Evolutionary conservation across 2,113 vertebrate genomes (phyloP), one percentile per base, ranked within the genome.

Genomic region (Conger conger): DNA sequence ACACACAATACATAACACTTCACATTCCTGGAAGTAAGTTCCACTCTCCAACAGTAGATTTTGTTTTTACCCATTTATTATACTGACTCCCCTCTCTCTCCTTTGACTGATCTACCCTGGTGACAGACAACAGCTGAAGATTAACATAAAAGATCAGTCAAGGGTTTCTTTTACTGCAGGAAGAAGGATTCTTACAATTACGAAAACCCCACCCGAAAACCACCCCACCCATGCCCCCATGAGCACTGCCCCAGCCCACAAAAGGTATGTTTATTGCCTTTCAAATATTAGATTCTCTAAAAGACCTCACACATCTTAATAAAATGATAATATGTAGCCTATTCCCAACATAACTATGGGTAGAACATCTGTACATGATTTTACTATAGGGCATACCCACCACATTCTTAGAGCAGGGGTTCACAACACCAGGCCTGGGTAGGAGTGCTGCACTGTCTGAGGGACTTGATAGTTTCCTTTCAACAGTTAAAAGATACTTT

Each of bases 21-120:
- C 33, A n/a, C 30, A 83, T 16, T 77, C 40, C 82, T 50, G 30
- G 40, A 35, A 40, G 3, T n/a, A 73, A 27, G 17, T 30, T 27
- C n/a, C 35, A 37, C 33, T 30, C 23, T 20, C n/a, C 16, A 30
- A 63, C 20, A 83, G 8, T n/a, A 30, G 38, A 23, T 45, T 37
- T 37, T n/a, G n/a, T 37, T 45, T 45, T 23, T 1, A 33, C 38
- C 73, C 63, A 38, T 35, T 36, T 30, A 37, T 30, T 76, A n/a
- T 13, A 33, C n/a, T 6, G n/a, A 30, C 27, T 73, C 35, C 15
- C 68, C 17, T 8, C 30, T 78, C 40, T 15, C 30, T 78, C 11
- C 45, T 30, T 54, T n/a, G 42, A 83, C 73, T 83, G 45, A 73
- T 73, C 68, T 73, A 30, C n/a, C 68, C n/a, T 73, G n/a, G n/a